These are phyloP conservation scores for Diabrotica balteata DNA, from an alignment of 2,888 invertebrate genomes.

Conservation along the genomic window DNA sequence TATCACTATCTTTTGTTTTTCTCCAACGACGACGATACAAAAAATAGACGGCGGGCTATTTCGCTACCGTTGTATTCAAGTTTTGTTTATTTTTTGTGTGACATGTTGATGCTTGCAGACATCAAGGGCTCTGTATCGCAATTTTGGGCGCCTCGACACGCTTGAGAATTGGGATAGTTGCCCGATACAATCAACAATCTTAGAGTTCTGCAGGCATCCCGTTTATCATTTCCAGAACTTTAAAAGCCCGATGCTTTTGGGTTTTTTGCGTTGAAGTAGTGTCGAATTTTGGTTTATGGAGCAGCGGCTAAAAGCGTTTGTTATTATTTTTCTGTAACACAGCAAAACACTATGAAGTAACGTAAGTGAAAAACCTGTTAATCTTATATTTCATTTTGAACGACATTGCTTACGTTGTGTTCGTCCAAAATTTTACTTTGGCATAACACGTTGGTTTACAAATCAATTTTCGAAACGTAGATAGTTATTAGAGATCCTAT, in stretches of 20 bases:
- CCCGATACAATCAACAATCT: slow-evolving; percentile 61
- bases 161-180: slow-evolving; percentile 55
- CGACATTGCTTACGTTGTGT: too few relatives aligned
- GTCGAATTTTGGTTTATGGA: slow-evolving; percentile 14
- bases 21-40: slow-evolving; percentile 7
- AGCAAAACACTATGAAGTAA: too few relatives aligned
- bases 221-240: slow-evolving; percentile 59
- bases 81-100: slow-evolving; percentile 53
- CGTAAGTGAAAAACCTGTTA: too few relatives aligned
- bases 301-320: slow-evolving; percentile 14
- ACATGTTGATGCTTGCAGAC: slow-evolving; percentile 51
- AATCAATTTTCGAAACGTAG: too few relatives aligned
- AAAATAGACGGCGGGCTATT: slow-evolving; percentile 26
- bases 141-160: slow-evolving; percentile 57
- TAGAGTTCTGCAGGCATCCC: slow-evolving; percentile 54
- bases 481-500: too few relatives aligned
- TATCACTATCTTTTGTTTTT: slow-evolving; percentile 24
- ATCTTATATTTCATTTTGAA: too few relatives aligned
- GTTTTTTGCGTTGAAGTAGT: slow-evolving; percentile 36
- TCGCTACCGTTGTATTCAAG: slow-evolving; percentile 44
- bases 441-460: too few relatives aligned
- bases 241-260: slow-evolving; percentile 46
- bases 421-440: too few relatives aligned
- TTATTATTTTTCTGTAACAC: not conserved
- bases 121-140: slow-evolving; percentile 56